phyloP scores from a whole-genome alignment of 2,888 invertebrate genomes.

The Sympetrum striolatum region DNA sequence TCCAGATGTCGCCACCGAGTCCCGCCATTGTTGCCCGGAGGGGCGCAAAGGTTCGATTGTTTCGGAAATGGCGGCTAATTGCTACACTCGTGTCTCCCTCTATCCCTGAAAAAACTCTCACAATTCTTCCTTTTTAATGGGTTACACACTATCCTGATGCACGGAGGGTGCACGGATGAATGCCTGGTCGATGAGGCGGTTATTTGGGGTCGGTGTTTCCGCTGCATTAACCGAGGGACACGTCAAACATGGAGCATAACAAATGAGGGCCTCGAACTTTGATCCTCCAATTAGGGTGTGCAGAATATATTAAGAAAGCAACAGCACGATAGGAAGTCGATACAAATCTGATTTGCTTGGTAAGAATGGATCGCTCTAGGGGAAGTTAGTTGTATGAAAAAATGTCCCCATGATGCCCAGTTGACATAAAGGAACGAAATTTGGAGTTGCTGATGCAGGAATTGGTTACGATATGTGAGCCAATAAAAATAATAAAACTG shows the following conservation, averaged over 20 bases:
- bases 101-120: conserved; percentile 8
- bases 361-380: too few species aligned
- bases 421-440: too few species aligned
- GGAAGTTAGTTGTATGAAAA: too few species aligned
- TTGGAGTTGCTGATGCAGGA: too few species aligned
- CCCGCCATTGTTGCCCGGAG: conserved; percentile 19
- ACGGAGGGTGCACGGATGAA: neutral
- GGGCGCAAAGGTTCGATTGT: neutral
- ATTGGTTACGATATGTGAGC: too few species aligned
- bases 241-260: neutral
- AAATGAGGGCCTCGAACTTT: too few species aligned
- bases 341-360: too few species aligned
- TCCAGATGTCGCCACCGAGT: conserved; percentile 26
- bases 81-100: conserved; percentile 21
- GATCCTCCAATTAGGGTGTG: too few species aligned
- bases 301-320: too few species aligned
- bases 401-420: too few species aligned
- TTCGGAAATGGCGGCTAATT: conserved; percentile 39
- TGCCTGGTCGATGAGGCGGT: neutral
- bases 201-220: neutral
- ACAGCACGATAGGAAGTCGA: too few species aligned
- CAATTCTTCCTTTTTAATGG: neutral
- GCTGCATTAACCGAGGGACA: neutral
- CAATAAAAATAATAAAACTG: too few species aligned
- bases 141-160: neutral